A percentile compares a stretch with the other conserved stretches of the same genome.
Evolutionary conservation across 2,797 vertebrate genomes (phyloP).

Genomic region (Telmatherina bonti): DNA sequence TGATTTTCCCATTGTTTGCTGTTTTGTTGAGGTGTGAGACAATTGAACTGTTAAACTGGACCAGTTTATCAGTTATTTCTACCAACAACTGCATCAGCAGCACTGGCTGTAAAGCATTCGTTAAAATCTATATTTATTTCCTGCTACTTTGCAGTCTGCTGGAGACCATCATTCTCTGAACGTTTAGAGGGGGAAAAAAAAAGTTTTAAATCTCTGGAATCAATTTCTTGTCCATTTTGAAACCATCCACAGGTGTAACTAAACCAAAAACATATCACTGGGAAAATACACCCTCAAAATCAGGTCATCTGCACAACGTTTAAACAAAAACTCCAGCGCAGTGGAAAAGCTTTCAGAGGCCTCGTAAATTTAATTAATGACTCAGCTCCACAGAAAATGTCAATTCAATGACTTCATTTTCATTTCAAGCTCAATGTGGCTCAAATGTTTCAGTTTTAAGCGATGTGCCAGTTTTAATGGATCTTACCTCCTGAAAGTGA

Average conservation of each 20-base stretch:
- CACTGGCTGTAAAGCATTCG: neutral
- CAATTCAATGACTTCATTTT: neutral
- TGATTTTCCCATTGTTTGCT: neutral
- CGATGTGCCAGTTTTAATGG: neutral
- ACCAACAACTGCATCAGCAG: neutral
- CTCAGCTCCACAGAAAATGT: neutral
- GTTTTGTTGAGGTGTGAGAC: neutral
- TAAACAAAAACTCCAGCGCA: neutral
- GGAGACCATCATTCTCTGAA: slow-evolving; percentile 7
- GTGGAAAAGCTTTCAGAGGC: neutral
- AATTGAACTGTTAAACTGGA: neutral
- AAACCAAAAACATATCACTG: slow-evolving; percentile 24
- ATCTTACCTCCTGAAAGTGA: slow-evolving; percentile 18
- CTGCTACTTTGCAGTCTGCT: neutral
- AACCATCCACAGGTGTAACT: slow-evolving; percentile 59
- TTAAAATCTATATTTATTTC: neutral
- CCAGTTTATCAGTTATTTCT: neutral
- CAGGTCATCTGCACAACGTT: slow-evolving; percentile 5
- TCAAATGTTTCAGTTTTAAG: neutral
- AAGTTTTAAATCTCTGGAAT: slow-evolving; percentile 46
- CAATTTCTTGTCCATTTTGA: slow-evolving; percentile 51
- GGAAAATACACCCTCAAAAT: neutral
- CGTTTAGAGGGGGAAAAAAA: slow-evolving; percentile 2
- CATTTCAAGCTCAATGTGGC: neutral
- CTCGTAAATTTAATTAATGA: slow-evolving; percentile 4